Conservation (phyloP, 2,888 invertebrate species). For the Tiliacea citrago region DNA sequence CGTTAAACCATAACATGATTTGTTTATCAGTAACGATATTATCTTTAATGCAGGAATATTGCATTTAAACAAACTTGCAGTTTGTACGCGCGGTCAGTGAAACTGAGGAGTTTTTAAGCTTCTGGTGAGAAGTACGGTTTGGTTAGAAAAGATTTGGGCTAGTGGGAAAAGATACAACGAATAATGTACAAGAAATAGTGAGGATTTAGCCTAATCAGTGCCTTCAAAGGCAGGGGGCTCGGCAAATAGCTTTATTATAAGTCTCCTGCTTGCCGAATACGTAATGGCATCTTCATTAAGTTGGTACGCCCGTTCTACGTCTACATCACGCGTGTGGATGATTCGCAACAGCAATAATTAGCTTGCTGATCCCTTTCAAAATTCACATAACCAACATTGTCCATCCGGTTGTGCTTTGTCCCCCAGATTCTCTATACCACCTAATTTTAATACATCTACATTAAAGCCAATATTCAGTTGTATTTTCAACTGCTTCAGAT, state of each 20-base stretch:
- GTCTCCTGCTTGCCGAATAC: background rate
- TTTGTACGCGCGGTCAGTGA: background rate
- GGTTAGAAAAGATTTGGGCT: background rate
- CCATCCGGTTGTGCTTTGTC: background rate
- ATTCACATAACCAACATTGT: background rate
- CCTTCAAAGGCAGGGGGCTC: background rate
- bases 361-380: background rate
- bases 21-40: conserved; percentile 38
- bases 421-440: background rate
- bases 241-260: background rate
- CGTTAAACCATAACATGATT: conserved; percentile 28
- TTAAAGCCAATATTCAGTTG: background rate
- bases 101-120: too few species aligned
- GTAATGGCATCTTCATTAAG: background rate
- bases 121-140: background rate
- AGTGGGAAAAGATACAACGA: background rate
- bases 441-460: background rate
- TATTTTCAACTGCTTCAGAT: conserved; percentile 67
- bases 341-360: background rate
- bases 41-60: conserved; percentile 9
- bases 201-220: background rate
- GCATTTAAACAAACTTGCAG: conserved; percentile 6
- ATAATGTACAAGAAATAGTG: background rate
- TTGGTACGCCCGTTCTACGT: background rate
- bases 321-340: too few species aligned